Evolutionary conservation across 2,113 vertebrate species (phyloP), one percentile per base, ranked within the genome.

Genomic region (Hypanus sabinus): DNA sequence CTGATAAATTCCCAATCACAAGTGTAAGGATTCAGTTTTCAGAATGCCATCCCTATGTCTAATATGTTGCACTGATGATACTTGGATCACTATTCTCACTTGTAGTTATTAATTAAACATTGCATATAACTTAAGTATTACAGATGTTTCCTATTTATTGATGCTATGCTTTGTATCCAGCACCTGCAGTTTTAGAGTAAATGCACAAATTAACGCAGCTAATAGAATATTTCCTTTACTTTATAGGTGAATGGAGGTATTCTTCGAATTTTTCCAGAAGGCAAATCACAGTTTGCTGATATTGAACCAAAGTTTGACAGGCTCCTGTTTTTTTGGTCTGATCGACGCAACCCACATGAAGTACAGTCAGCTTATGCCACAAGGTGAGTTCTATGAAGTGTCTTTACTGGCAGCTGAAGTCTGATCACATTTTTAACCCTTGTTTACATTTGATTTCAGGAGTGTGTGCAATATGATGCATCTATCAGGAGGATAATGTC

Each of bases 261-360:
- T 96, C 98, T 99, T 94, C 98, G 99, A 95, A 99, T 99, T 97
- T 99, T 99, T 96, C 99, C 99, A 81, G 99, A 99, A 96, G 99
- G 99, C 95, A 99, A 99, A 96, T 96, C 98, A 95, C 98, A 99
- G 96, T 99, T 99, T 83, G 99, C 99, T 94, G 99, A 99, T 95
- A 99, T 99, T 95, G 98, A 99, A 97, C 99, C 99, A 95, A 98
- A 97, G 96, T 99, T 99, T 83, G 99, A 99, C 96, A 98, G 98
- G 95, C 96, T 99, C 96, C 96, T 99, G 94, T 97, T 99, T 94
- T 99, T 99, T 97, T 99, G 99, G 99, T 99, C 99, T 27, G 98
- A 99, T 96, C 98, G 99, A 94, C 97, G 99, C 94, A 99, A 99
- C 96, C 99, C 99, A 95, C 99, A 99, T 94, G 99, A 99, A 97